phyloP scores from a whole-genome alignment of 2,797 vertebrate genomes.

The Myiotriccus ornatus region DNA sequence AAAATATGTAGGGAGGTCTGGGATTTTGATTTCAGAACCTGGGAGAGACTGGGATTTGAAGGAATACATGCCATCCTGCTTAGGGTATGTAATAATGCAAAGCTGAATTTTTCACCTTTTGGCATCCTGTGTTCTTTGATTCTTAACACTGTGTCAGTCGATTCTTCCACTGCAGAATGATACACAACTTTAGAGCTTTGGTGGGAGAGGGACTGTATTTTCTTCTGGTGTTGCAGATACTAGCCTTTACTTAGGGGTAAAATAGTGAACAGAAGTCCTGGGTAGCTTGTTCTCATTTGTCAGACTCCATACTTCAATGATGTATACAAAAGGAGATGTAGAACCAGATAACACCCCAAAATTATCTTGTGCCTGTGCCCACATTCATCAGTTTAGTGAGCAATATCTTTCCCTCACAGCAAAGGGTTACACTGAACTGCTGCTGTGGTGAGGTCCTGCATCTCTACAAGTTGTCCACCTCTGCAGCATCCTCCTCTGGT shows the following conservation, averaged over 20 bases:
- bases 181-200: not conserved
- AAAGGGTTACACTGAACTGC: not conserved
- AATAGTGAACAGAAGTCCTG: not conserved
- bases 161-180: not conserved
- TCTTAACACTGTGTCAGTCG: not conserved
- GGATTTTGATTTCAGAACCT: not conserved
- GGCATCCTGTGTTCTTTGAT: not conserved
- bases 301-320: not conserved
- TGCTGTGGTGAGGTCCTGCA: not conserved
- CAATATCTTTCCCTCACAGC: not conserved
- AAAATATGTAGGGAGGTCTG: not conserved
- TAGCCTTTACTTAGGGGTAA: not conserved
- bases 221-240: not conserved
- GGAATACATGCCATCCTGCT: not conserved
- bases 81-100: not conserved
- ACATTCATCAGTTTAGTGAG: not conserved
- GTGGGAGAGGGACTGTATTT: not conserved
- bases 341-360: not conserved
- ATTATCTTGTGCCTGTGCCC: not conserved
- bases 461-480: not conserved
- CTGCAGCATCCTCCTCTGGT: not conserved
- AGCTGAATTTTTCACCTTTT: not conserved
- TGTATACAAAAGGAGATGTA: not conserved
- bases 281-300: not conserved
- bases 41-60: not conserved